These are phyloP conservation scores for Oeneis ivallda DNA, from an alignment of 2,888 invertebrate species.

Conservation along the genomic window DNA sequence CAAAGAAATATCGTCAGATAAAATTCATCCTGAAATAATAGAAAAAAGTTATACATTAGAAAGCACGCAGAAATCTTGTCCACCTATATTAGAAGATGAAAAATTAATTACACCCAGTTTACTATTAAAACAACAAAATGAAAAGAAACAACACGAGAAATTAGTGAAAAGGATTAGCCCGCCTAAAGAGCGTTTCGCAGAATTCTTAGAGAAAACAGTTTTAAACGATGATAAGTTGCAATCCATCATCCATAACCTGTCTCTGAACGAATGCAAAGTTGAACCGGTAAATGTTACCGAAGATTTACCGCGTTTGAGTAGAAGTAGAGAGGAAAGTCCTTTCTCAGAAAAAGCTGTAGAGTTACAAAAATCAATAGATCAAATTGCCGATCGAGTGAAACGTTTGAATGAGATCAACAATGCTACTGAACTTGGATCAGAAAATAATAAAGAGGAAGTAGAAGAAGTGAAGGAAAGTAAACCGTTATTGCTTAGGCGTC, in stretches of 20 bases:
- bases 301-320: slow-evolving; percentile 5
- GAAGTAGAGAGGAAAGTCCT: slow-evolving; percentile 35
- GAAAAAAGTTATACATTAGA: slow-evolving; percentile 1
- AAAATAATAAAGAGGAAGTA: slow-evolving; percentile 23
- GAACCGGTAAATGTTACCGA: slow-evolving; percentile 39
- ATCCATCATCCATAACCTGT: slow-evolving; percentile 72
- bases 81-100: slow-evolving; percentile 1
- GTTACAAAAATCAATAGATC: slow-evolving; percentile 56
- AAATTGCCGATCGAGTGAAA: slow-evolving; percentile 57
- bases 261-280: slow-evolving; percentile 58
- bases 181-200: slow-evolving; percentile 70
- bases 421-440: slow-evolving; percentile 29
- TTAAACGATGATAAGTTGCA: slow-evolving; percentile 73
- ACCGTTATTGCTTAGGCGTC: slow-evolving; percentile 55
- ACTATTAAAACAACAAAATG: slow-evolving; percentile 50
- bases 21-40: slow-evolving; percentile 14
- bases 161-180: slow-evolving; percentile 64
- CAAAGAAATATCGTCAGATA: background rate
- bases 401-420: slow-evolving; percentile 44
- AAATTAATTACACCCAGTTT: slow-evolving; percentile 37
- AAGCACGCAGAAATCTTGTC: background rate
- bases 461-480: slow-evolving; percentile 47
- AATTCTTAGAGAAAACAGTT: slow-evolving; percentile 74
- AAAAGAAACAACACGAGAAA: slow-evolving; percentile 45
- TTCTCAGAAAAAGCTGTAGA: slow-evolving; percentile 53